These are phyloP conservation scores for Coptodon rendalli DNA, from an alignment of 2,113 vertebrate genomes.

Conservation along the genomic window DNA sequence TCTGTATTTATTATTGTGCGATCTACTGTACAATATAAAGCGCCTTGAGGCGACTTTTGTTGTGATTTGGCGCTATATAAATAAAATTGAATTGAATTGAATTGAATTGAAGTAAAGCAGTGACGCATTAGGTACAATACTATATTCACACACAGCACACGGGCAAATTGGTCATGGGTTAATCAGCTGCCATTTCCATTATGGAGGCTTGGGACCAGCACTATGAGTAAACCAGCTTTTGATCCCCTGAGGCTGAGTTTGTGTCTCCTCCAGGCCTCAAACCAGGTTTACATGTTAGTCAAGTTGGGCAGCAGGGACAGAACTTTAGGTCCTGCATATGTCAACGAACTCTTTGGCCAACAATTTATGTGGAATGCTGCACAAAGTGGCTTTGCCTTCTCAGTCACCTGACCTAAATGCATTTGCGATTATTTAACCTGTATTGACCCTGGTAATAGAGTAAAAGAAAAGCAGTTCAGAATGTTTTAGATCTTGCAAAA, in stretches of 20 bases:
- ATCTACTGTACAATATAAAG: too few species aligned
- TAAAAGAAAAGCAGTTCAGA: background rate
- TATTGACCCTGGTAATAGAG: background rate
- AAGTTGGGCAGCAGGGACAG: background rate
- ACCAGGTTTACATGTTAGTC: background rate
- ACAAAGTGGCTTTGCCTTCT: background rate
- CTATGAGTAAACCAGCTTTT: background rate
- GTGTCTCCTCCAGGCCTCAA: background rate
- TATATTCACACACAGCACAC: background rate
- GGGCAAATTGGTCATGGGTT: background rate
- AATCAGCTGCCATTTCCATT: background rate
- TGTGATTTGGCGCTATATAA: too few species aligned
- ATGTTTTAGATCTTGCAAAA: background rate
- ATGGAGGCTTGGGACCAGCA: background rate
- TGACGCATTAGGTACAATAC: background rate
- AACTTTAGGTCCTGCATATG: background rate
- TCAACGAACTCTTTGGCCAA: background rate
- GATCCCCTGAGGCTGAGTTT: background rate
- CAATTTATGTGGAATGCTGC: background rate
- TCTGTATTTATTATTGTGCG: too few species aligned
- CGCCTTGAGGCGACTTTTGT: too few species aligned
- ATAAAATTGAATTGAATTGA: too few species aligned
- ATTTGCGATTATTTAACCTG: background rate
- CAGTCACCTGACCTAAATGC: background rate
- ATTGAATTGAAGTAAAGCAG: background rate